These are phyloP conservation scores for Ascaphus truei DNA, from an alignment of 2,113 vertebrate genomes.

Conservation along the genomic window DNA sequence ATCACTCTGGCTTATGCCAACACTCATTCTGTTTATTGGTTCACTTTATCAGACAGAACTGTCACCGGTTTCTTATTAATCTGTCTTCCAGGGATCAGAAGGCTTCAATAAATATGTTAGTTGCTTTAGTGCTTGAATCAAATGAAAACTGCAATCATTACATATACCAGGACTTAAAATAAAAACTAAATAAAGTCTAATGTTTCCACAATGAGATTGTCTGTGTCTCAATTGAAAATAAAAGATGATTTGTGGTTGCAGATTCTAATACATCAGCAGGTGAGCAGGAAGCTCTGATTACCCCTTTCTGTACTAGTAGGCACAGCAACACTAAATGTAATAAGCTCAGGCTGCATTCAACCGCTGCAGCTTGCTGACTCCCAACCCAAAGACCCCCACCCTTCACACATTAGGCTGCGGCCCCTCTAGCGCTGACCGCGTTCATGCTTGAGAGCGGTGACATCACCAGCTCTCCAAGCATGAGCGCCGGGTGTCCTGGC, in stretches of 20 bases:
- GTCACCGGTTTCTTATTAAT: conserved; percentile 17
- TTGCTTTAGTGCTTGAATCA: background rate
- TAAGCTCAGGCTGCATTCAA: no score
- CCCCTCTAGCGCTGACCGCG: no score
- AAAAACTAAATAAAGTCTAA: background rate
- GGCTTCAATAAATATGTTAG: background rate
- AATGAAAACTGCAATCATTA: background rate
- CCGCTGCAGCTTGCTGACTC: no score
- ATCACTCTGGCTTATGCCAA: conserved; percentile 12
- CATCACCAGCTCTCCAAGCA: no score
- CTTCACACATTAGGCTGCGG: no score
- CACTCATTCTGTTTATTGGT: conserved; percentile 12
- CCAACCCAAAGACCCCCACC: no score
- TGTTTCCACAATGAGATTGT: background rate
- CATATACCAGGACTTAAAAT: background rate
- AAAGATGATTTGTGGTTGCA: background rate
- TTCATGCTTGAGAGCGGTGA: no score
- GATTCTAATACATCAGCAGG: no score
- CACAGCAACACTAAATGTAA: no score
- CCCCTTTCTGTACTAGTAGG: no score
- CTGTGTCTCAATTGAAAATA: background rate
- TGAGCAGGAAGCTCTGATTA: no score
- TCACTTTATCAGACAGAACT: conserved; percentile 25
- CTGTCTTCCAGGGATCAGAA: background rate
- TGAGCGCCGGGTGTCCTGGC: no score